Base-by-base conservation (phyloP, 2,797 vertebrate genomes). In the Astyanax mexicanus region DNA sequence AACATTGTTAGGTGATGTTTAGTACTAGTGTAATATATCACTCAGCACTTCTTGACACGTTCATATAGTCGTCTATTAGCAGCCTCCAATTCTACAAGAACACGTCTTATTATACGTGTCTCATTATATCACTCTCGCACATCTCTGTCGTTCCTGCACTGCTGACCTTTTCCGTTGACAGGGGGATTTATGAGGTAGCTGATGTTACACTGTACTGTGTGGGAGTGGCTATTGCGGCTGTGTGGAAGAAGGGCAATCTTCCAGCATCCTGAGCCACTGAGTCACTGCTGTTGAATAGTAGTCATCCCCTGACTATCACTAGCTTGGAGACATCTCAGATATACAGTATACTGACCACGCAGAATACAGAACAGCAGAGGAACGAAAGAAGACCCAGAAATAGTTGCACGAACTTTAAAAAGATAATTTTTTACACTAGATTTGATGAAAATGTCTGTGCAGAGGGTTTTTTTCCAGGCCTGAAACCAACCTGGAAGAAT, bases 91-190 rank as follows among this genome's bases (percentile, higher is more conserved):
- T 58, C 13, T 47, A 47, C 29, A 58, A 58, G 19, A 58, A 42
- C 25, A 45, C 12, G 40, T 21, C 17, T 40, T 42, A 29, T 6
- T 27, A 44, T 12, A 25, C 64, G 32, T n/a, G 17, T 44, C 64
- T 66, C 64, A 66, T 66, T 54, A 69, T 69, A 23, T 69, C 67
- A 51, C 57, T 49, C 27, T 67, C 44, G 52, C 38, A 52, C 12
- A 1, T 70, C 66, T 72, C 54, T 42, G 38, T 51, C 19, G 68
- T 51, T 68, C 15, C 49, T 61, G 38, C 61, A 37, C 19, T 67
- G 37, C 60, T 79, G 70, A 69, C 54, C 55, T 81, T 73, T 73
- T 44, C 13, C 21, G 58, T 54, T 72, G 25, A 58, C 60, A 47
- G 19, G 37, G 32, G 32, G 15, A 25, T 47, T 79, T 58, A 75